Base-by-base conservation (phyloP, 2,888 invertebrate species). In the Disparrhopalites patrizii region DNA sequence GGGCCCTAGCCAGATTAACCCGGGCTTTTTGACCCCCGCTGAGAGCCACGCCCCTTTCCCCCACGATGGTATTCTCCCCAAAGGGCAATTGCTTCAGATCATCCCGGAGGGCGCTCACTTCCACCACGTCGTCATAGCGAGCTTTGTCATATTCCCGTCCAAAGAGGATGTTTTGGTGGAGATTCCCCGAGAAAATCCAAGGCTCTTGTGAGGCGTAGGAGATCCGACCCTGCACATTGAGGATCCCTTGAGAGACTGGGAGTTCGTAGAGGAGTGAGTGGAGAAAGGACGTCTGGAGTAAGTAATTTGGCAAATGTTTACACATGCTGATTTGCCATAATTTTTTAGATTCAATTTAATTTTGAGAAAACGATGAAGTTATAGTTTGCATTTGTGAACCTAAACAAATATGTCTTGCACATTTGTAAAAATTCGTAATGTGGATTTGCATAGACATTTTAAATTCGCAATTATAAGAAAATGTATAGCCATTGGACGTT, bases 1-100 rank as follows among this genome's bases (percentile, higher is more conserved):
- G 56, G 0, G 70, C 68, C 27, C 73, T 69, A 80, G 73, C 73
- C 5, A 73, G 52, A 55, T 80, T 80, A 30, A 84, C 78, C 40
- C 83, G 77, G 15, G 83, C 83, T 76, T 81, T 81, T 75, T 83
- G 83, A 38, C 83, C 83, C 18, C 83, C 83, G 73, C 82, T 82
- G 40, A 84, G 76, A 1, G 65, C 65, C 10, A 54, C 60, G 33
- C 83, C 83, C 47, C 82, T 77, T 67, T 84, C 83, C 23, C 83
- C 84, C 13, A 84, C 82, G 58, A 81, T 67, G 1, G 82, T 83
- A 68, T 76, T 69, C 72, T 83, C 83, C 10, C 82, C 81, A 68
- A 79, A 75, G 1, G 81, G 79, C 71, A 83, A 77, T 51, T 79
- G 77, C 27, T 77, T 70, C 43, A 72, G 66, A 55, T 72, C 70